These are phyloP conservation scores for Phrynosoma blainvillii DNA, from an alignment of 2,113 vertebrate species.

Conservation along the genomic window DNA sequence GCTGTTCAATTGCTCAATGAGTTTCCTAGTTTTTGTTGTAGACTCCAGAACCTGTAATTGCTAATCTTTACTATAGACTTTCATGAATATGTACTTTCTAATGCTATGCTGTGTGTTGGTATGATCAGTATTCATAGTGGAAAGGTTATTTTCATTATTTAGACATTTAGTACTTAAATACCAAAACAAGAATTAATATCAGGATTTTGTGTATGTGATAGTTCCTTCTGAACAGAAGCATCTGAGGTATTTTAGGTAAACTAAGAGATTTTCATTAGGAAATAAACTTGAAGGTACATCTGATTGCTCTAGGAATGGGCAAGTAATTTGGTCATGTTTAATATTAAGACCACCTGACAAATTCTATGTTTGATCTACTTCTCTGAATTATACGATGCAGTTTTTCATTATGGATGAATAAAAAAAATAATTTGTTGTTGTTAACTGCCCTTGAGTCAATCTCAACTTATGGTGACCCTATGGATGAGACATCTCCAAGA, in stretches of 20 bases:
- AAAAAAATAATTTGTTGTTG: too few relatives aligned
- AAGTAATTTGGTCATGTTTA: not conserved
- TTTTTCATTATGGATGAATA: too few relatives aligned
- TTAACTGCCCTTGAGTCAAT: too few relatives aligned
- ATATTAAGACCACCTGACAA: not conserved
- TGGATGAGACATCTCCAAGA: too few relatives aligned
- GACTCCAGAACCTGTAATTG: not conserved
- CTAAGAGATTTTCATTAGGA: not conserved
- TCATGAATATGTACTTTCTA: constrained; percentile 20
- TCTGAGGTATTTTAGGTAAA: not conserved
- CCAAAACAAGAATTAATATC: not conserved
- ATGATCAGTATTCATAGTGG: constrained; percentile 10
- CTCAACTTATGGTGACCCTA: too few relatives aligned
- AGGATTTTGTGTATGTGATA: not conserved
- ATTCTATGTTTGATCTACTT: not conserved
- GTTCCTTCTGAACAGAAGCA: not conserved
- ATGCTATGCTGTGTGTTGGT: not conserved
- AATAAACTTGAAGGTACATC: too few relatives aligned
- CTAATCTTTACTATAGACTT: constrained; percentile 10
- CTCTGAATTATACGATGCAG: not conserved
- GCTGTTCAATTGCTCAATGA: not conserved
- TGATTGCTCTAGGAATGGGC: not conserved
- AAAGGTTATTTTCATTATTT: constrained; percentile 14
- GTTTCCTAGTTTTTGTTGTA: not conserved
- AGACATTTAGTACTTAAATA: not conserved